Evolutionary conservation across 2,797 vertebrate species (phyloP), one percentile per base, ranked within the genome.

Genomic region (Crypturellus tataupa): DNA sequence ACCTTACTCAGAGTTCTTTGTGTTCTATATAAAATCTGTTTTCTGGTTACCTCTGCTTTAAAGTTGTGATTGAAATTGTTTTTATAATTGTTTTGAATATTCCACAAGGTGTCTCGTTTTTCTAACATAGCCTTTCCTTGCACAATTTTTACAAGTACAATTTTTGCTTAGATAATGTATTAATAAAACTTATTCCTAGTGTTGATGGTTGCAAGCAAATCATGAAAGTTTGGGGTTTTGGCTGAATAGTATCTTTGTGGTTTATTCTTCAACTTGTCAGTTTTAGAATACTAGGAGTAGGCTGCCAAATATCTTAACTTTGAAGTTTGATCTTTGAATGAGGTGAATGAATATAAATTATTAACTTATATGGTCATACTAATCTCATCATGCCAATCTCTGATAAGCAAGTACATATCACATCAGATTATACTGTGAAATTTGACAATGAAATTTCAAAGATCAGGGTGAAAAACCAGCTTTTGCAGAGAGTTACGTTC

Each of bases 311-410:
- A 27, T 40, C 9, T 6, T 85, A 65, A 71, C 68, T 80, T 91
- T 92, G 91, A 91, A 97, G 64, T 94, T 96, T 96, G 92, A 93
- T 88, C 96, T 90, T 76, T 56, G 78, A 55, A 58, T 76, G 20
- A 89, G 12, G 29, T 73, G 56, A 27, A 64, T 65, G 15, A 8
- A 51, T 89, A 75, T 87, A 63, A 97, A 97, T 96, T 40, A 96
- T 97, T 97, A 96, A 97, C 94, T 90, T 92, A 37, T 63, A 92
- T 67, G 79, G 78, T 31, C n/a, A 13, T 63, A 89, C 37, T n/a
- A 87, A 63, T 78, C 47, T 95, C 82, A 64, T 94, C 27, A 7
- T 87, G 47, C 77, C 63, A 68, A 6, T 70, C 65, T 70, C 0
- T 85, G 92, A 90, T 87, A 71, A 70, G 91, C 56, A 78, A 55